A percentile compares a stretch with the other conserved stretches of the same genome.
phyloP scores from a whole-genome alignment of 1,140 invertebrate species.

The Brachionus paranguensis region DNA sequence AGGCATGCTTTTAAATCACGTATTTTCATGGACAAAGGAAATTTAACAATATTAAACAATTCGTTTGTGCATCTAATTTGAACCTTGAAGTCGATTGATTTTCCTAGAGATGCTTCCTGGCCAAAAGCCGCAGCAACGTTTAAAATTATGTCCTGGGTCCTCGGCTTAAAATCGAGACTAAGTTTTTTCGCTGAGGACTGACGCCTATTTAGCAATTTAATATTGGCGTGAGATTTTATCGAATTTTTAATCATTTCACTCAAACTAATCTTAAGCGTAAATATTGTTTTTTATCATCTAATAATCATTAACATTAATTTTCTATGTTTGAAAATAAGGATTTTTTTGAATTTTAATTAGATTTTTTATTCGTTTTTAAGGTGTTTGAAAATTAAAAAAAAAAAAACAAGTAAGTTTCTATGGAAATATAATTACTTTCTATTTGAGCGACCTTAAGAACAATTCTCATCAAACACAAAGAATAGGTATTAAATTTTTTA shows the following conservation, averaged over 20 bases:
- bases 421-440: background rate
- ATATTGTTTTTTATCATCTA: background rate
- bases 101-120: background rate
- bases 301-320: background rate
- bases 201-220: background rate
- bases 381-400: background rate
- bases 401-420: slow-evolving; percentile 17
- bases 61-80: slow-evolving; percentile 31
- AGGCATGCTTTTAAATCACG: slow-evolving; percentile 23
- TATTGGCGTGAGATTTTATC: background rate
- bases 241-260: background rate
- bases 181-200: background rate
- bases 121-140: slow-evolving; percentile 39
- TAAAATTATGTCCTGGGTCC: slow-evolving; percentile 1
- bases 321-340: background rate
- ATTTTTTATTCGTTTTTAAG: slow-evolving; percentile 4
- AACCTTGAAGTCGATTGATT: slow-evolving; percentile 31
- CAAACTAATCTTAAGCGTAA: background rate
- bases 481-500: background rate
- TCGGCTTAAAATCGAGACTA: background rate
- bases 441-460: background rate
- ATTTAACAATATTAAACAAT: slow-evolving; percentile 34
- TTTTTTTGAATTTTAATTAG: slow-evolving; percentile 5
- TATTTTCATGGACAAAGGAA: slow-evolving; percentile 29
- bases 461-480: background rate